Percentiles rank a stretch among this genome's conserved stretches.
Evolutionary conservation across 2,888 invertebrate genomes (phyloP).

Genomic region (Corbicula japonica): DNA sequence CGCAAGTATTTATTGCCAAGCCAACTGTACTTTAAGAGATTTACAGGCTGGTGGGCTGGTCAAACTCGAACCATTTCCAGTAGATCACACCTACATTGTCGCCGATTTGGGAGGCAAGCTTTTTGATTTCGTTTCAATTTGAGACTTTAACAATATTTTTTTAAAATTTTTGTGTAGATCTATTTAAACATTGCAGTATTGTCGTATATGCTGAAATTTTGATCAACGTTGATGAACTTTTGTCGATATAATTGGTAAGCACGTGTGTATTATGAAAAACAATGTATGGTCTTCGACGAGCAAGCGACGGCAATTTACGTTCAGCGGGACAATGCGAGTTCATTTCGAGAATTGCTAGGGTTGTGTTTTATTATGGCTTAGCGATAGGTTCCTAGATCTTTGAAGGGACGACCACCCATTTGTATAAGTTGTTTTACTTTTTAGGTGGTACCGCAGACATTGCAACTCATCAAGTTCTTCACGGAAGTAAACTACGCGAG

Average conservation of each 20-base stretch:
- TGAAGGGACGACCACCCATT: not conserved
- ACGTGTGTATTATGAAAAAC: too few relatives aligned
- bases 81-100: not conserved
- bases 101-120: conserved; percentile 2
- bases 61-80: not conserved
- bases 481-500: not conserved
- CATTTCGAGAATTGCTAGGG: too few relatives aligned
- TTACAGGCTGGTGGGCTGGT: not conserved
- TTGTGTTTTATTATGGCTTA: not conserved
- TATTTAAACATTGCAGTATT: too few relatives aligned
- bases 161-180: too few relatives aligned
- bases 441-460: conserved; percentile 1
- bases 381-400: not conserved
- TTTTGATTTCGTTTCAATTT: not conserved
- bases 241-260: too few relatives aligned
- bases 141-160: too few relatives aligned
- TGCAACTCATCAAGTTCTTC: not conserved
- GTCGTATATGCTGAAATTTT: too few relatives aligned
- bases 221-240: too few relatives aligned
- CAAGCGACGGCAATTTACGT: too few relatives aligned
- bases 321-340: too few relatives aligned
- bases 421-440: not conserved
- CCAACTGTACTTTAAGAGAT: not conserved
- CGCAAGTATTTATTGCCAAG: conserved; percentile 1
- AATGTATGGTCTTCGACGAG: too few relatives aligned